phyloP scores from a whole-genome alignment of 2,113 vertebrate species.

The Spermophilus dauricus region DNA sequence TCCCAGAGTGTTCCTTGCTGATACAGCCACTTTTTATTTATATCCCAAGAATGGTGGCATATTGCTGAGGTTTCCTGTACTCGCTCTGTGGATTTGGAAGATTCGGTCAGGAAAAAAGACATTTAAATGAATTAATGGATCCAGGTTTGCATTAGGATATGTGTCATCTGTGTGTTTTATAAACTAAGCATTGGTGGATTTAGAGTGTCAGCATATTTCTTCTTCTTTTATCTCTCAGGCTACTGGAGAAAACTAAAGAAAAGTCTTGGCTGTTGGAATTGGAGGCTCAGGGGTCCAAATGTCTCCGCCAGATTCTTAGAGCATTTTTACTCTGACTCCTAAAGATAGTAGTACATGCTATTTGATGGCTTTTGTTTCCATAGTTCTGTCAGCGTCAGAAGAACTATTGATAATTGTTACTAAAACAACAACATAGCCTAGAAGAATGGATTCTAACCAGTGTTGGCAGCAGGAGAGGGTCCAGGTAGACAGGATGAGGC shows the following conservation, averaged over 20 bases:
- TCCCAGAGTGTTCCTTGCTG: conserved; percentile 50
- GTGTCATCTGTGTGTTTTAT: conserved; percentile 69
- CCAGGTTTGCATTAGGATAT: conserved; percentile 63
- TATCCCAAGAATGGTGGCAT: conserved; percentile 42
- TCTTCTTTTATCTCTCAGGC: conserved; percentile 70
- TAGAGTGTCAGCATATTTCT: conserved; percentile 62
- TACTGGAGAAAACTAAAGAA: conserved; percentile 76
- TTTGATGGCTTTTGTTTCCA: conserved; percentile 47
- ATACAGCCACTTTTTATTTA: conserved; percentile 65
- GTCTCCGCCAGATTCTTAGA: conserved; percentile 72
- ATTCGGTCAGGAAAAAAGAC: not conserved
- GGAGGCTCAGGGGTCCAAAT: conserved; percentile 68
- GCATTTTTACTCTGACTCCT: conserved; percentile 72
- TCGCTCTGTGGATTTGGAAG: conserved; percentile 35
- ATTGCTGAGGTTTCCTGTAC: conserved; percentile 59
- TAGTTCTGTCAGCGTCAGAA: conserved; percentile 11
- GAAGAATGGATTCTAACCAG: not conserved
- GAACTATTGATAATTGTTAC: not conserved
- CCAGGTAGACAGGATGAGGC: conserved; percentile 52
- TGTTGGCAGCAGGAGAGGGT: not conserved
- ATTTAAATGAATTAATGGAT: conserved; percentile 50
- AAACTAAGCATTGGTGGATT: conserved; percentile 60
- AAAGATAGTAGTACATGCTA: conserved; percentile 48
- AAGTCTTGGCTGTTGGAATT: conserved; percentile 70
- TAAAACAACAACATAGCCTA: not conserved